Conservation (phyloP, 2,797 vertebrate species). For the Okamejei kenojei region DNA sequence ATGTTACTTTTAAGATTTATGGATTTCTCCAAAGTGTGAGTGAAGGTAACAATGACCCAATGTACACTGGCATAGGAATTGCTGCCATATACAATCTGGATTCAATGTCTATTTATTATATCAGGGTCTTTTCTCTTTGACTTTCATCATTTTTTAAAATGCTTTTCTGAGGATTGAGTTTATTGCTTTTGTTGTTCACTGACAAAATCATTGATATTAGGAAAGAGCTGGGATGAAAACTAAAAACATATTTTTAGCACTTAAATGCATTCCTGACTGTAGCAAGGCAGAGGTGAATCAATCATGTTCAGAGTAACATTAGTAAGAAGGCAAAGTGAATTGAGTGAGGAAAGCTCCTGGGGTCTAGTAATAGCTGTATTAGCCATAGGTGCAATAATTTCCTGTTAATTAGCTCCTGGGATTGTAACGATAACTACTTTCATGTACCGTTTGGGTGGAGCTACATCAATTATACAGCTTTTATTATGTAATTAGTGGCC, state of each 20-base stretch:
- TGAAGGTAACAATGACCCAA: neutral
- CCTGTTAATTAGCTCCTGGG: constrained; percentile 11
- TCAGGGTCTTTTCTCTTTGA: neutral
- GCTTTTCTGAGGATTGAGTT: neutral
- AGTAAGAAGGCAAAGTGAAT: neutral
- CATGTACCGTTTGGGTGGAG: neutral
- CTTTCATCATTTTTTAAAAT: neutral
- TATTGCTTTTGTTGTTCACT: neutral
- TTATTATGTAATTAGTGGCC: constrained; percentile 6
- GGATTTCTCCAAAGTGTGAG: neutral
- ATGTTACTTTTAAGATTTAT: neutral
- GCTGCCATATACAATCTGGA: too few species aligned
- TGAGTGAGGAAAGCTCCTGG: neutral
- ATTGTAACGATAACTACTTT: constrained; percentile 21
- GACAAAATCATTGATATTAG: neutral
- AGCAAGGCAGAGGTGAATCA: neutral
- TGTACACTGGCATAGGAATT: neutral
- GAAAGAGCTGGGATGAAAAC: neutral
- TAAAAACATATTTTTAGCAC: neutral
- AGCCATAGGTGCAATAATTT: neutral
- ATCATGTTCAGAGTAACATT: neutral
- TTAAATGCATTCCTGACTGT: neutral
- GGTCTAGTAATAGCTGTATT: too few species aligned
- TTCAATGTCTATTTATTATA: neutral
- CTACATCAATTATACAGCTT: neutral